phyloP scores from a whole-genome alignment of 2,113 vertebrate genomes.

The Lanius ludovicianus region DNA sequence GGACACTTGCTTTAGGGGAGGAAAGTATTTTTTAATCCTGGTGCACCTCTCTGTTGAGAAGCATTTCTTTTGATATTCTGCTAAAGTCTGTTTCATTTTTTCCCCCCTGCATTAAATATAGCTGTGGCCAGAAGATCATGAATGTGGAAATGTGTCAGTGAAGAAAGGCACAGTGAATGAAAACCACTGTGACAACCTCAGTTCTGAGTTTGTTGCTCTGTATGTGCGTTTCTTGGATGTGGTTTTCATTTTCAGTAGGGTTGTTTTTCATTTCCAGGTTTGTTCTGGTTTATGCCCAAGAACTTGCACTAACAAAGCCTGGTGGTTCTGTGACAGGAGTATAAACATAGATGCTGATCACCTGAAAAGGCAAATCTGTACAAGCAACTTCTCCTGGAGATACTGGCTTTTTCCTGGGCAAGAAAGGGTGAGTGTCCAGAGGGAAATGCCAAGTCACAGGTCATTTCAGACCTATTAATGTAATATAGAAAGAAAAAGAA shows the following conservation, averaged over 20 bases:
- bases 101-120: neutral
- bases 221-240: neutral
- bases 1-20: neutral
- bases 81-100: neutral
- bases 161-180: neutral
- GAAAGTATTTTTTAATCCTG: neutral
- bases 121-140: neutral
- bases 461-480: neutral
- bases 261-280: slow-evolving; percentile 6
- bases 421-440: neutral
- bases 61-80: neutral
- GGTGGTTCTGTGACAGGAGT: neutral
- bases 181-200: neutral
- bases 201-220: neutral
- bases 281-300: slow-evolving; percentile 31
- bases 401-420: neutral
- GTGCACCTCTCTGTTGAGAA: neutral
- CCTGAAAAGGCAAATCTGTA: neutral
- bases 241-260: neutral
- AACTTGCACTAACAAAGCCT: neutral
- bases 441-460: neutral
- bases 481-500: slow-evolving; percentile 17
- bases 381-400: neutral
- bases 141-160: neutral
- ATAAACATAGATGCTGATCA: neutral